Percentiles rank a stretch among this genome's conserved stretches.
phyloP scores from a whole-genome alignment of 2,888 invertebrate species.

The Crossocerus cetratus region DNA sequence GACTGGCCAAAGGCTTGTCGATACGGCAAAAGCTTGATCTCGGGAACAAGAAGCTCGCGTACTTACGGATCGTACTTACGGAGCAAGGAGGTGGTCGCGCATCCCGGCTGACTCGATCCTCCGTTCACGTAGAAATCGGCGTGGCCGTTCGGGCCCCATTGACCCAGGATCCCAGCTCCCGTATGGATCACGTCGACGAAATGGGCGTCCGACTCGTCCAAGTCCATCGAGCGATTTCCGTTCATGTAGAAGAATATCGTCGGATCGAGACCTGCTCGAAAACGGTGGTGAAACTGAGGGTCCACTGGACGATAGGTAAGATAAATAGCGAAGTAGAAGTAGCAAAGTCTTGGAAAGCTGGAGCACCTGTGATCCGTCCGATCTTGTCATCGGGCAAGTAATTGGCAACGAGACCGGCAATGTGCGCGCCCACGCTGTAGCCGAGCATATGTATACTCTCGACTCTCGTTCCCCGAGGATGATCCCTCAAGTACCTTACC shows the following conservation, averaged over 20 bases:
- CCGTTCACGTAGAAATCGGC: conserved; percentile 94
- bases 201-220: conserved; percentile 88
- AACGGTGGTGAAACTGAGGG: too few species aligned
- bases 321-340: neutral
- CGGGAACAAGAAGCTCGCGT: neutral
- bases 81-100: conserved; percentile 88
- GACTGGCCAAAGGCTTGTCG: neutral
- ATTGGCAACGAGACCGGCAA: conserved; percentile 90
- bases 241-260: conserved; percentile 92
- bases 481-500: conserved; percentile 86
- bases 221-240: conserved; percentile 86
- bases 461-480: conserved; percentile 87
- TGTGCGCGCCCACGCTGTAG: conserved; percentile 92
- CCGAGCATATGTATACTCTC: conserved; percentile 89
- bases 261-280: conserved; percentile 84
- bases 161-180: conserved; percentile 91
- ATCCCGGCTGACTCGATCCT: conserved; percentile 92
- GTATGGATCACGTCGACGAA: conserved; percentile 92
- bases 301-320: too few species aligned
- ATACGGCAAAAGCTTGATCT: too few species aligned
- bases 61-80: conserved; percentile 83
- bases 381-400: conserved; percentile 86
- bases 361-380: conserved; percentile 87
- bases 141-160: conserved; percentile 93
- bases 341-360: conserved; percentile 5